A percentile compares a stretch with the other conserved stretches of the same genome.
Evolutionary conservation across 2,113 vertebrate species (phyloP).

Genomic region (Etheostoma cragini): DNA sequence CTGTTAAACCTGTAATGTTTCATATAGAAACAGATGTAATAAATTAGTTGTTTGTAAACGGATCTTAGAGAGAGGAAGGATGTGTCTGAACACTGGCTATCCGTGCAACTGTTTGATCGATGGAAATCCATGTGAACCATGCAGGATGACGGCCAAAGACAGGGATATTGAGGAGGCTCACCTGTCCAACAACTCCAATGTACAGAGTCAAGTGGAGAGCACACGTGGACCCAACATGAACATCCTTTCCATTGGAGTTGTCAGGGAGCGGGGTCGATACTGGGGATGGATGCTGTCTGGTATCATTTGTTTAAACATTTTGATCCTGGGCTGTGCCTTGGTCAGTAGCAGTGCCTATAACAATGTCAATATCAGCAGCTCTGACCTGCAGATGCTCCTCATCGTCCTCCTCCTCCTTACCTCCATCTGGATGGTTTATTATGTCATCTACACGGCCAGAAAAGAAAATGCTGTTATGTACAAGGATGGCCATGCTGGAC

Average conservation of each 20-base stretch:
- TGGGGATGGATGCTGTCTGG: constrained; percentile 90
- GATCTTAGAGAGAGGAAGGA: constrained; percentile 22
- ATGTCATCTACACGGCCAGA: constrained; percentile 79
- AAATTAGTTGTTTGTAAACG: constrained; percentile 8
- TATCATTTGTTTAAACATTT: constrained; percentile 87
- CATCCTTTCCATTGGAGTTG: background rate
- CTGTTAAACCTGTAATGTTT: constrained; percentile 56
- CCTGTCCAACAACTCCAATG: constrained; percentile 46
- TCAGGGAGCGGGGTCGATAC: constrained; percentile 73
- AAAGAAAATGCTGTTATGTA: constrained; percentile 81
- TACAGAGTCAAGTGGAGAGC: background rate
- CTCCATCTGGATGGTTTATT: constrained; percentile 90
- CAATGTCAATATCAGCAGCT: constrained; percentile 77
- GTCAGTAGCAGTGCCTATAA: constrained; percentile 88
- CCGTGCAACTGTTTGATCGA: constrained; percentile 61
- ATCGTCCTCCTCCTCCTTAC: constrained; percentile 88
- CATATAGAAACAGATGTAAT: constrained; percentile 19
- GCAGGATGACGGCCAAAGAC: constrained; percentile 65
- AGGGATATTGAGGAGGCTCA: constrained; percentile 43
- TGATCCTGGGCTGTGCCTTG: constrained; percentile 89
- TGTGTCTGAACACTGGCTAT: constrained; percentile 57
- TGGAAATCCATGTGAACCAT: constrained; percentile 63
- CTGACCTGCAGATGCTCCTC: constrained; percentile 88
- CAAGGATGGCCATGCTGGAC: constrained; percentile 91
- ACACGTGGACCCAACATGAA: constrained; percentile 26